Evolutionary conservation across 1,140 invertebrate species (phyloP).

Genomic region (Heliconius eleuchia): DNA sequence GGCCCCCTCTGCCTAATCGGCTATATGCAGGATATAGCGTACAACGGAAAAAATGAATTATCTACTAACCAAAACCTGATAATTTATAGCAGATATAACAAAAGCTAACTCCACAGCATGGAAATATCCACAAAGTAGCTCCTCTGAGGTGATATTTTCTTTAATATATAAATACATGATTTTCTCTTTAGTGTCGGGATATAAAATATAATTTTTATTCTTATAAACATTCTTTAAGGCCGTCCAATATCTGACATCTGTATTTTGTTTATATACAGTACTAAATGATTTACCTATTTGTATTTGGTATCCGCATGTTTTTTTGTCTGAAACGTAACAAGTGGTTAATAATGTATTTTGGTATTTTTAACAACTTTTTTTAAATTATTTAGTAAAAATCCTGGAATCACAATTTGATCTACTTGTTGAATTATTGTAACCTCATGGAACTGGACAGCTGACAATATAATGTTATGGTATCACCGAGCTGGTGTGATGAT

Average conservation of each 20-base stretch:
- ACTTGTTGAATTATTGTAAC: too few relatives aligned
- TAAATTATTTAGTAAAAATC: too few relatives aligned
- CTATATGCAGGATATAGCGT: neutral
- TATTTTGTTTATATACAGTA: slow-evolving; percentile 49
- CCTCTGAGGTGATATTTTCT: slow-evolving; percentile 61
- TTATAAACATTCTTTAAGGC: slow-evolving; percentile 67
- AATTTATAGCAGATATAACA: slow-evolving; percentile 53
- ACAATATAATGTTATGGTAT: too few relatives aligned
- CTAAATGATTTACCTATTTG: slow-evolving; percentile 80
- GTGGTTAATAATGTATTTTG: too few relatives aligned
- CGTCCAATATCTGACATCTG: slow-evolving; percentile 55
- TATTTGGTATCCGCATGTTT: slow-evolving; percentile 81
- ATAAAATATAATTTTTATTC: slow-evolving; percentile 76
- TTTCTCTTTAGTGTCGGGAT: slow-evolving; percentile 66
- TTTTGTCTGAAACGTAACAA: slow-evolving; percentile 69
- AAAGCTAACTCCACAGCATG: slow-evolving; percentile 79
- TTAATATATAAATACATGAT: slow-evolving; percentile 79
- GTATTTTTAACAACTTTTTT: too few relatives aligned
- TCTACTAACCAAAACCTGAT: slow-evolving; percentile 45
- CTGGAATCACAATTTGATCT: too few relatives aligned
- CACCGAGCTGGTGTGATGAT: too few relatives aligned
- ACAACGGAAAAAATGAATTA: too few relatives aligned
- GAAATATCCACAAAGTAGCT: slow-evolving; percentile 83
- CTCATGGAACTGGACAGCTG: too few relatives aligned
- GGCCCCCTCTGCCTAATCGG: neutral